Percentiles rank a stretch among this genome's conserved stretches.
Evolutionary conservation across 2,113 vertebrate species (phyloP).

Genomic region (Reinhardtius hippoglossoides): DNA sequence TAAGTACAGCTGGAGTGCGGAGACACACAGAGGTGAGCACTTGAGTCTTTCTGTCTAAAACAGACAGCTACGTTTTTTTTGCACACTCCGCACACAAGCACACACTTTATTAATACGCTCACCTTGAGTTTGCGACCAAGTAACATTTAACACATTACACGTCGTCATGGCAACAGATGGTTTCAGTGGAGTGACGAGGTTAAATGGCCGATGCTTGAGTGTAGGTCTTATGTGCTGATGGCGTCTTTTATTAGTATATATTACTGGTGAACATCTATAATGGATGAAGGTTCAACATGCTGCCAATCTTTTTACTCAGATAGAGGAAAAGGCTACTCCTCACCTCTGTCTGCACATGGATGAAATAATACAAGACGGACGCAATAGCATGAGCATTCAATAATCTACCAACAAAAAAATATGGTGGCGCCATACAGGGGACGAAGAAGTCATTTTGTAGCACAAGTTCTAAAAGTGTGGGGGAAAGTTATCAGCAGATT

Average conservation of each 20-base stretch:
- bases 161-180: conserved; percentile 40
- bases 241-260: conserved; percentile 23
- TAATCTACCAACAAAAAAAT: no score
- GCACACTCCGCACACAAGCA: conserved; percentile 2
- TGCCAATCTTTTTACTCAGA: conserved; percentile 35
- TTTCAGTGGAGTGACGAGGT: not conserved
- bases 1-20: conserved; percentile 68
- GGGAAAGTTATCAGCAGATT: conserved; percentile 22
- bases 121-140: conserved; percentile 22
- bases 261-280: conserved; percentile 53
- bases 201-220: conserved; percentile 14
- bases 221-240: conserved; percentile 32
- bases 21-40: conserved; percentile 40
- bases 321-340: conserved; percentile 2
- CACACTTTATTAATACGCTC: conserved; percentile 44
- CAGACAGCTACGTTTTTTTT: not conserved
- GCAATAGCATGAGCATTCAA: no score
- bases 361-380: no score
- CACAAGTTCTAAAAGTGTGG: conserved; percentile 16
- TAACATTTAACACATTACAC: conserved; percentile 14
- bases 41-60: conserved; percentile 17
- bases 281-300: conserved; percentile 42
- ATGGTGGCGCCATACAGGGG: no score
- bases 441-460: no score
- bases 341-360: not conserved